phyloP scores from a whole-genome alignment of 2,113 vertebrate genomes.

The Salvelinus fontinalis region DNA sequence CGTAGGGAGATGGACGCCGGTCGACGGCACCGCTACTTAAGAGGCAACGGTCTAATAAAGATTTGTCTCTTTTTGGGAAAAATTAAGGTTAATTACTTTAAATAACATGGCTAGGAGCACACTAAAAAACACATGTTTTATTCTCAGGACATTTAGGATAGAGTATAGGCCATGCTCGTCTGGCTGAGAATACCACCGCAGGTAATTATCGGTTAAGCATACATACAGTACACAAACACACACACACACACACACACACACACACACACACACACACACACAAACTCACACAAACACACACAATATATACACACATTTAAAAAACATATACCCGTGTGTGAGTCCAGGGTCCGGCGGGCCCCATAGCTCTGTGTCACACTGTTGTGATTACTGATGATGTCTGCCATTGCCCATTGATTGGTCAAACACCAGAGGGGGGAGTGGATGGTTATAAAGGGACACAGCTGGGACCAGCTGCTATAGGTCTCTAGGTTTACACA shows the following conservation, averaged over 20 bases:
- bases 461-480: conserved; percentile 32
- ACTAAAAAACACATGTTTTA: conserved; percentile 79
- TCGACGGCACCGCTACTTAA: conserved; percentile 87
- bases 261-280: too few species aligned
- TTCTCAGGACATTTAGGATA: conserved; percentile 83
- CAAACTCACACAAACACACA: background rate
- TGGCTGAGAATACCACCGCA: conserved; percentile 58
- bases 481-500: conserved; percentile 1
- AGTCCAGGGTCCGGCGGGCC: conserved; percentile 3
- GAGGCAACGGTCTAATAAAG: conserved; percentile 93
- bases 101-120: conserved; percentile 93
- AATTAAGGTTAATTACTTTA: conserved; percentile 99
- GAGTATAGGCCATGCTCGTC: conserved; percentile 59
- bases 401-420: conserved; percentile 75
- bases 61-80: conserved; percentile 84
- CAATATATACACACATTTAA: background rate
- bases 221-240: background rate
- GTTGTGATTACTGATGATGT: conserved; percentile 75
- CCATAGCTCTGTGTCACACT: conserved; percentile 52
- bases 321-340: background rate
- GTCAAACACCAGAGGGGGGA: conserved; percentile 72
- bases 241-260: conserved; percentile 32
- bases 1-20: conserved; percentile 88
- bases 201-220: background rate
- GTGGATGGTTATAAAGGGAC: conserved; percentile 24